Evolutionary conservation across 2,888 invertebrate genomes (phyloP).

Genomic region (Penaeus monodon): DNA sequence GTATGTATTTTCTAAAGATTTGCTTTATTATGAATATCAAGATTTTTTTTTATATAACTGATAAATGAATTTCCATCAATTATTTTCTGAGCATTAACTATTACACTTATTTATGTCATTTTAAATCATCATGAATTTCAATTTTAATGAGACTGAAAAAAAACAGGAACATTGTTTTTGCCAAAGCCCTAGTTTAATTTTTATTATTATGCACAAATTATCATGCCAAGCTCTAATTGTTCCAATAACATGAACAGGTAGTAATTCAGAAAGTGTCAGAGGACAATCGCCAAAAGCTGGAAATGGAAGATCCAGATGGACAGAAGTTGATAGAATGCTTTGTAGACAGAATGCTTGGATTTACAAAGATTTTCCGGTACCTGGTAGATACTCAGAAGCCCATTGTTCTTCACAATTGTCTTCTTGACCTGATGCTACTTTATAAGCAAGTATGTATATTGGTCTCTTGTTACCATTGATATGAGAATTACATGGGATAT

Average conservation of each 20-base stretch:
- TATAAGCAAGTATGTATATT: constrained; percentile 76
- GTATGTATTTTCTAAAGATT: too few species aligned
- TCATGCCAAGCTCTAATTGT: neutral
- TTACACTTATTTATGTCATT: too few species aligned
- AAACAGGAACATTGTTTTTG: neutral
- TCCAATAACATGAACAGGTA: constrained; percentile 2
- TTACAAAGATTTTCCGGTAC: constrained; percentile 77
- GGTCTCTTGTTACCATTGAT: neutral
- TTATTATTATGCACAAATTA: neutral
- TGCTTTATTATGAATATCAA: too few species aligned
- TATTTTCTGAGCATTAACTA: too few species aligned
- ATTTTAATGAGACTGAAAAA: too few species aligned
- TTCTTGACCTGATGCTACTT: constrained; percentile 79
- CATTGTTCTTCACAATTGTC: constrained; percentile 82
- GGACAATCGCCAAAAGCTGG: neutral
- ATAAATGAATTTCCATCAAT: too few species aligned
- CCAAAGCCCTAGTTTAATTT: neutral
- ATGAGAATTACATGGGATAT: neutral
- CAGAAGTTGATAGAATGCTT: neutral
- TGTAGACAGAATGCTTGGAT: constrained; percentile 74
- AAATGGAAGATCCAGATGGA: constrained; percentile 12
- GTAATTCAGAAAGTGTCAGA: constrained; percentile 28
- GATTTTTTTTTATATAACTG: too few species aligned
- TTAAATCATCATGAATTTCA: too few species aligned
- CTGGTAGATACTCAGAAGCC: constrained; percentile 78